Base-by-base conservation (phyloP, 2,888 invertebrate species). In the Acleris laterana region DNA sequence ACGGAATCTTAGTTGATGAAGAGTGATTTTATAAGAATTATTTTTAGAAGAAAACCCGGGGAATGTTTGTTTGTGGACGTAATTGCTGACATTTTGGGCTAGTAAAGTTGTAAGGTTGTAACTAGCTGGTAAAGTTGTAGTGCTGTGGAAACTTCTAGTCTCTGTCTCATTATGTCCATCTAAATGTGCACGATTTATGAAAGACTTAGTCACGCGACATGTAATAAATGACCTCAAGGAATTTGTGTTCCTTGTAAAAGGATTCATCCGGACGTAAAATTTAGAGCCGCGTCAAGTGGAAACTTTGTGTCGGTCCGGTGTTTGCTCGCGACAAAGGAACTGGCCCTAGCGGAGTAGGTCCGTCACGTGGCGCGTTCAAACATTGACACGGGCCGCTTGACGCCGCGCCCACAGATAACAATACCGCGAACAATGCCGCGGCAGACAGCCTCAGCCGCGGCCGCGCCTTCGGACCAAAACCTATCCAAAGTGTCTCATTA, bases 371-470 rank as follows among this genome's bases (percentile, higher is more conserved):
- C 73, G 73, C 69, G 75, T 79, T 68, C 77, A 86, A 88, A 87
- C 87, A 85, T 84, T 85, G 88, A 84, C 88, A 83, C 79, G 88
- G 80, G 76, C 76, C 76, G 80, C 70, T 75, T 76, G 77, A 69
- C 72, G 83, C 82, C 89, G 87, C 89, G 78, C 89, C 89, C 83
- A 78, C 75, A 78, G 87, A 87, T 87, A 87, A 87, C 87, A 86
- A 85, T 87, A 82, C 82, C 73, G 77, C 81, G 82, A 85, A 86
- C 84, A 84, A 81, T 78, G 75, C 73, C 56, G 59, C 56, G 75
- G 75, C 77, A 66, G 56, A 52, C 49, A 16, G 44, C 63, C 48
- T 66, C 68, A 69, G 72, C 74, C 77, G 76, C 80, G 69, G 72
- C 74, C 77, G 76, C 81, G 69, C 79, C 75, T 72, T 68, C 59